Conservation (phyloP, 2,888 invertebrate genomes). For the Eustalomyia histrio region DNA sequence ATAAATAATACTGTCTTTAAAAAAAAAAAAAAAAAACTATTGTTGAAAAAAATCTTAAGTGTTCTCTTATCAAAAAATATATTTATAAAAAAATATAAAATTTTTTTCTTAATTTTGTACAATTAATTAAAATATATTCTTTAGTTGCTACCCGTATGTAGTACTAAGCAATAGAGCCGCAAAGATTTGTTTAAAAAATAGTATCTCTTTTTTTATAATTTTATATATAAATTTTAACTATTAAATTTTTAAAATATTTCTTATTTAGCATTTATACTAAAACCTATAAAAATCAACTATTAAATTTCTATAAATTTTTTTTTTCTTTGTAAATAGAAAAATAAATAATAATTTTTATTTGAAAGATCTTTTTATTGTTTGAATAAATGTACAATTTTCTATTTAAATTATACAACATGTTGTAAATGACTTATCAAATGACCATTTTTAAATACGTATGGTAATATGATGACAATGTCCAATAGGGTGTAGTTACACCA, state of each 20-base stretch:
- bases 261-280: background rate
- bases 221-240: background rate
- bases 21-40: background rate
- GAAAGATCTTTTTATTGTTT: background rate
- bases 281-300: background rate
- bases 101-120: background rate
- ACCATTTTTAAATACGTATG: conserved; percentile 1
- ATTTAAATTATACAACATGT: conserved; percentile 20
- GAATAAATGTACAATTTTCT: background rate
- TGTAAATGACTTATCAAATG: conserved; percentile 35
- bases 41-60: background rate
- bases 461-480: background rate
- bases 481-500: background rate
- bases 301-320: background rate
- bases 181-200: background rate
- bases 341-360: background rate
- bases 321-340: background rate
- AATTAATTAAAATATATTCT: conserved; percentile 4
- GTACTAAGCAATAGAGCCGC: background rate
- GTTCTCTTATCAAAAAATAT: background rate
- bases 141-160: background rate
- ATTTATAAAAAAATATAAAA: background rate
- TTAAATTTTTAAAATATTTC: background rate
- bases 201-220: background rate
- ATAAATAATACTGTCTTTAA: background rate